Base-by-base conservation (phyloP, 2,113 vertebrate genomes). In the Paratilapia polleni region DNA sequence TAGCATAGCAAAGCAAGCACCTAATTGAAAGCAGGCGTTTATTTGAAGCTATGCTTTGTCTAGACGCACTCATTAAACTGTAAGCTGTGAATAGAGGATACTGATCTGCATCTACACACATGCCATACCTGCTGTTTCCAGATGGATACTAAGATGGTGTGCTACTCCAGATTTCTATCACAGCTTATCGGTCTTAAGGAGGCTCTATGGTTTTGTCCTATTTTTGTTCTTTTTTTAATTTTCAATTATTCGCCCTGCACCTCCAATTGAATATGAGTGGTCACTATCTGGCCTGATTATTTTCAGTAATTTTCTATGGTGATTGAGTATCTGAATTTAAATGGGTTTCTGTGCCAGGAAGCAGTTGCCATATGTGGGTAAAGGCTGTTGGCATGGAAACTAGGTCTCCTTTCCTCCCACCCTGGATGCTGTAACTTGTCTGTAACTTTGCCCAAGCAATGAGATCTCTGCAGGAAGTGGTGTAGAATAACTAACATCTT, bases 301-400 rank as follows among this genome's bases (percentile, higher is more conserved):
- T 90, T 85, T 85, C 87, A 93, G 82, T 92, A 17, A 80, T 95
- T 93, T 93, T 83, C 93, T 91, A 80, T 93, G 86, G 88, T 83
- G 84, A 94, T 90, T 77, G 92, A 91, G 93, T 93, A 94, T 92
- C 91, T 93, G 91, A 80, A 94, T 58, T 81, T 60, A 94, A 96
- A 92, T 94, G 90, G 94, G 93, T 95, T 91, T 96, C 93, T 95
- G 96, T 94, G 90, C 85, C 85, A 87, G 93, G 91, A 89, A 81
- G 74, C 60, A 20, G 75, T 84, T 73, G 41, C 82, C 84, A 78
- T 89, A 84, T 82, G 77, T 91, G 91, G 86, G 22, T 78, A 80
- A 86, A 88, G 88, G 87, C 87, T 85, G 91, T 91, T 92, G 93
- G 86, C 93, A 94, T 94, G 88, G 93, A 90, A 92, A 94, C 93